A percentile compares a stretch with the other conserved stretches of the same genome.
Evolutionary conservation across 2,113 vertebrate genomes (phyloP).

Genomic region (Antennarius striatus): DNA sequence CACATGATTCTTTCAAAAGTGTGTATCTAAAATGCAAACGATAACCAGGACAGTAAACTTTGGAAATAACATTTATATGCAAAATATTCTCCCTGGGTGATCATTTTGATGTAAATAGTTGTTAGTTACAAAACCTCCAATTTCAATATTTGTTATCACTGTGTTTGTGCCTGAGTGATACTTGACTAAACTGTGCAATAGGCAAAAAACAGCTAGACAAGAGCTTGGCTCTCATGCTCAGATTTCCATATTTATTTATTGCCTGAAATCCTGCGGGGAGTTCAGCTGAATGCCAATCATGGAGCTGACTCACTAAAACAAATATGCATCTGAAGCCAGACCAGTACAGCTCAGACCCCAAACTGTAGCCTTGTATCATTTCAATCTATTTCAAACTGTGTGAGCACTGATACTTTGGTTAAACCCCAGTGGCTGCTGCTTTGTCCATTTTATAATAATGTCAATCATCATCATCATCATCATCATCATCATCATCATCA

Average conservation of each 20-base stretch:
- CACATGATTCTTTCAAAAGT: constrained; percentile 36
- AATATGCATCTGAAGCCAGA: constrained; percentile 54
- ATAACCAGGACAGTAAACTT: constrained; percentile 4
- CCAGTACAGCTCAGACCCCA: constrained; percentile 33
- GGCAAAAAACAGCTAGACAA: constrained; percentile 70
- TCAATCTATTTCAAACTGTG: background rate
- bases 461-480: too few species aligned
- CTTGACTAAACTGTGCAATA: constrained; percentile 73
- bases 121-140: constrained; percentile 44
- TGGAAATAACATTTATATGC: constrained; percentile 16
- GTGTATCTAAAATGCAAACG: constrained; percentile 48
- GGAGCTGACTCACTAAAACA: constrained; percentile 64
- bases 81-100: constrained; percentile 35
- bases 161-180: constrained; percentile 75
- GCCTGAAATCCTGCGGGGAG: constrained; percentile 78
- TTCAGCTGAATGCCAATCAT: constrained; percentile 78
- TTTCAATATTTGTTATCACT: constrained; percentile 66
- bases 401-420: background rate
- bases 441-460: too few species aligned
- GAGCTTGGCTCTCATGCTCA: constrained; percentile 72
- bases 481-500: too few species aligned
- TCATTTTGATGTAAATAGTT: constrained; percentile 40
- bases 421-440: too few species aligned
- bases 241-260: constrained; percentile 86
- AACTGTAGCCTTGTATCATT: constrained; percentile 52